Conservation (phyloP, 2,113 vertebrate genomes). For the Oreocharis arfaki region DNA sequence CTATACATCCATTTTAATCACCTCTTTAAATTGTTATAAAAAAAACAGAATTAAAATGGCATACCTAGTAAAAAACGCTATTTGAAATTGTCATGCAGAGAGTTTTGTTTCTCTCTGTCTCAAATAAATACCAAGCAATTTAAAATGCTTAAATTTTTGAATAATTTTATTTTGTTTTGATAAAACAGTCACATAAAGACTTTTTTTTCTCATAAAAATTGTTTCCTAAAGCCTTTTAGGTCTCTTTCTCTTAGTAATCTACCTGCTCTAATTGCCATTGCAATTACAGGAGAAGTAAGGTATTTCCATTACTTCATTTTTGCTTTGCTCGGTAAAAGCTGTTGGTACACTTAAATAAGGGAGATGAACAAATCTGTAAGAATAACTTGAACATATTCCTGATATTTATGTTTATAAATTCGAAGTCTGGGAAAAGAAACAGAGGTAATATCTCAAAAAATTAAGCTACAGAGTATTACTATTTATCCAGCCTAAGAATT, state of each 20-base stretch:
- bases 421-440: neutral
- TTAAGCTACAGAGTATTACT: neutral
- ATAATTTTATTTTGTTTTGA: neutral
- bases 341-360: neutral
- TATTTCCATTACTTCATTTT: neutral
- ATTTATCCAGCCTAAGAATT: neutral
- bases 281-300: neutral
- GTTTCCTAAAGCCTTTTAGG: neutral
- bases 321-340: neutral
- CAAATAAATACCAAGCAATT: neutral
- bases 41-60: neutral
- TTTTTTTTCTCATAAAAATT: neutral
- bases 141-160: neutral
- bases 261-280: neutral
- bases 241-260: neutral
- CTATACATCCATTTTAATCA: neutral
- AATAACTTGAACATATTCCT: neutral
- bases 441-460: neutral
- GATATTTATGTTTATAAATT: neutral
- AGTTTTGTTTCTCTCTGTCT: neutral
- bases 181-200: neutral
- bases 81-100: neutral
- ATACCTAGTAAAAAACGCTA: neutral
- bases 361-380: neutral
- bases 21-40: neutral